These are phyloP conservation scores for Sinopyrophorus schimmeli DNA, from an alignment of 2,888 invertebrate genomes.

Conservation along the genomic window DNA sequence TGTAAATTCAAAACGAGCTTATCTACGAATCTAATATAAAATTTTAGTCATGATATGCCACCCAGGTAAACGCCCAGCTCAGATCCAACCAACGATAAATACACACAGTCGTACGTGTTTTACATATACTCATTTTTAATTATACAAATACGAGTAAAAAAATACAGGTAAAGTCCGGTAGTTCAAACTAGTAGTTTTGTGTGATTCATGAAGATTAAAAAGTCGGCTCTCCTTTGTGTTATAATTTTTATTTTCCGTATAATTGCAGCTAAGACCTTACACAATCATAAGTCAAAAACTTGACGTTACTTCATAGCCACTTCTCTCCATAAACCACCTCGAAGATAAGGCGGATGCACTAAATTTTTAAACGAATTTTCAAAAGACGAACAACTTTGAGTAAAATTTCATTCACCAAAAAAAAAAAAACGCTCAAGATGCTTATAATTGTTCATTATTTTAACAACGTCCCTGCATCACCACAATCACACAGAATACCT, in stretches of 20 bases:
- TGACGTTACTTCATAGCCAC: constrained; percentile 29
- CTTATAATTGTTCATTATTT: constrained; percentile 56
- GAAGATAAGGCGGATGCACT: constrained; percentile 9
- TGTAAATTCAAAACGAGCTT: not conserved
- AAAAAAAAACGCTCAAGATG: constrained; percentile 15
- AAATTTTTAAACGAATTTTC: not conserved
- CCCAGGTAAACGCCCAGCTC: constrained; percentile 13
- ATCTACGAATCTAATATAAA: constrained; percentile 17
- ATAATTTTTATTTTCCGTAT: too few species aligned
- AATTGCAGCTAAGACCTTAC: not conserved
- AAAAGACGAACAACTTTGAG: not conserved
- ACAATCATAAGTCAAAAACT: constrained; percentile 34
- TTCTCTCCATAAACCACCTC: constrained; percentile 9
- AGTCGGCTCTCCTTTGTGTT: too few species aligned
- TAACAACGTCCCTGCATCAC: constrained; percentile 50
- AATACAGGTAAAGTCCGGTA: constrained; percentile 37
- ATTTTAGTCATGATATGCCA: constrained; percentile 21
- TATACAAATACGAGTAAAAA: constrained; percentile 26
- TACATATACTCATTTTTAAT: constrained; percentile 42
- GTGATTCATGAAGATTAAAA: constrained; percentile 34
- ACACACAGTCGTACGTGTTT: constrained; percentile 40
- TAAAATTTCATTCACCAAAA: not conserved
- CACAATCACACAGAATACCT: constrained; percentile 52
- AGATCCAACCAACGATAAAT: constrained; percentile 23
- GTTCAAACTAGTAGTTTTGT: constrained; percentile 33